Percentiles rank a stretch among this genome's conserved stretches.
These are phyloP conservation scores for Bombus superbus DNA, from an alignment of 1,140 invertebrate genomes.

Conservation along the genomic window DNA sequence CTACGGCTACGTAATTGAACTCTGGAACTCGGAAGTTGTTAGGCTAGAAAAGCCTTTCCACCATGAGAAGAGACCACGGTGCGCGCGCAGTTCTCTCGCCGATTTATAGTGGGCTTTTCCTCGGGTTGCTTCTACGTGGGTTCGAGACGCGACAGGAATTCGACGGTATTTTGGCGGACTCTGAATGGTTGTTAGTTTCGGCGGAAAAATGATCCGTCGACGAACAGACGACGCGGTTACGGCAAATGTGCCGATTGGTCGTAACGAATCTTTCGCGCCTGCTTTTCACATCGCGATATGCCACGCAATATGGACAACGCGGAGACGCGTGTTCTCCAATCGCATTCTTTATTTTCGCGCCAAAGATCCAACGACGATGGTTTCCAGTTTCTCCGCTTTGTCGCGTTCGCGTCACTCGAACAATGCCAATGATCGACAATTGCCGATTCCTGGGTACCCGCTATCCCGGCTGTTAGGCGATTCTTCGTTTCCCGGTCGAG, in stretches of 20 bases:
- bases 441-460: constrained; percentile 12
- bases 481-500: constrained; percentile 10
- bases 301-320: not conserved
- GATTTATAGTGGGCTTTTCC: not conserved
- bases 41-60: constrained; percentile 2
- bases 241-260: no score
- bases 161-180: no score
- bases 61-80: not conserved
- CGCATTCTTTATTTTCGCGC: no score
- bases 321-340: no score
- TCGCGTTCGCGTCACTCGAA: constrained; percentile 43
- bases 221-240: no score
- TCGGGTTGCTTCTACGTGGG: not conserved
- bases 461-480: constrained; percentile 47
- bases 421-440: not conserved
- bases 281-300: no score
- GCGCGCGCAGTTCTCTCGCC: no score
- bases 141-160: no score
- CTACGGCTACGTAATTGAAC: constrained; percentile 27
- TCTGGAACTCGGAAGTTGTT: constrained; percentile 37
- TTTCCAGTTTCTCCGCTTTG: constrained; percentile 12
- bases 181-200: no score
- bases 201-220: no score
- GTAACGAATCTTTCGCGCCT: no score
- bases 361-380: not conserved